Conservation (phyloP, 2,113 vertebrate species). For the Mesitornis unicolor region DNA sequence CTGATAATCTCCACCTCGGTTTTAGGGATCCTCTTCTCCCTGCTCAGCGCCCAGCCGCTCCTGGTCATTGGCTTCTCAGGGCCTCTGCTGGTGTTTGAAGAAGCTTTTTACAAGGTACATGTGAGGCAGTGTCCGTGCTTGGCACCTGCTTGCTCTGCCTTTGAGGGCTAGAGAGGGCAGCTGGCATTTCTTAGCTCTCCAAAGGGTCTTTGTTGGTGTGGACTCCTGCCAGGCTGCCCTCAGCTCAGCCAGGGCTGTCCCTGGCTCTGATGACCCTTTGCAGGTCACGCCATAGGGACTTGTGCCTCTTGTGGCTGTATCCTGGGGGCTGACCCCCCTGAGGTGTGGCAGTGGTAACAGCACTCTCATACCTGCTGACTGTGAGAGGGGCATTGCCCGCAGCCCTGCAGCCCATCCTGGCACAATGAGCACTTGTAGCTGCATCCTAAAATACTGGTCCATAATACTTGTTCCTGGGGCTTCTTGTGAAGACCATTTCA, state of each 20-base stretch:
- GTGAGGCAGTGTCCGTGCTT: neutral
- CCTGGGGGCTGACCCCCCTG: neutral
- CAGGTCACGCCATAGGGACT: neutral
- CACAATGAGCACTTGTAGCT: neutral
- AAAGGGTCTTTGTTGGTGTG: neutral
- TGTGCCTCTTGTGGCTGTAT: neutral
- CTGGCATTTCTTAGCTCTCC: neutral
- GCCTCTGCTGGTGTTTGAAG: conserved; percentile 95
- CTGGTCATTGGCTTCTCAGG: conserved; percentile 97
- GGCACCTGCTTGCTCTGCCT: neutral
- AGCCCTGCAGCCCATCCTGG: neutral
- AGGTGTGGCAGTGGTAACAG: neutral
- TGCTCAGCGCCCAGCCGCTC: conserved; percentile 91
- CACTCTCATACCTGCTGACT: neutral
- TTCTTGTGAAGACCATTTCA: neutral
- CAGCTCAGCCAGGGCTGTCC: neutral
- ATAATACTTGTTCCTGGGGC: neutral
- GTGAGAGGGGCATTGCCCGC: neutral
- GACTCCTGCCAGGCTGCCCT: neutral
- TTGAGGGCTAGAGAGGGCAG: neutral
- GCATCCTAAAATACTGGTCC: neutral
- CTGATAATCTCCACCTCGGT: conserved; percentile 94
- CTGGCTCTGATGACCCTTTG: neutral
- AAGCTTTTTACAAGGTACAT: conserved; percentile 92
- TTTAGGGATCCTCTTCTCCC: conserved; percentile 90